A percentile compares a stretch with the other conserved stretches of the same genome.
phyloP scores from a whole-genome alignment of 1,140 invertebrate species.

The Pseudomyrmex dendroicus region DNA sequence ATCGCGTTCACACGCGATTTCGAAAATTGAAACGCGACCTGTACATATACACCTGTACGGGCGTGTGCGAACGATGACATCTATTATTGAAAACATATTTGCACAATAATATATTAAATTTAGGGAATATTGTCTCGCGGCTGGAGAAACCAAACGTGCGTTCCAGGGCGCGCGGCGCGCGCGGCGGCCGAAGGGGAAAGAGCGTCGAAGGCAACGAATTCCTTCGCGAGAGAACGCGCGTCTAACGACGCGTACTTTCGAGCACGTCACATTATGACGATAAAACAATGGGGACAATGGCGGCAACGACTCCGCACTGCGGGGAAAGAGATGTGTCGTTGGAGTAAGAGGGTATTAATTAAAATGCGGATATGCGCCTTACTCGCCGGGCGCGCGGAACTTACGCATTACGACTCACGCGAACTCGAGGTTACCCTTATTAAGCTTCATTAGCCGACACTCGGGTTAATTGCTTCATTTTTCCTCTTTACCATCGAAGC shows the following conservation, averaged over 20 bases:
- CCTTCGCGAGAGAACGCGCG: conserved; percentile 1
- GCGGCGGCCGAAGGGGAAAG: neutral
- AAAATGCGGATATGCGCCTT: conserved; percentile 37
- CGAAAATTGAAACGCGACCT: neutral
- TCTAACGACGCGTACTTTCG: conserved; percentile 42
- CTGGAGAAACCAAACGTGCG: neutral
- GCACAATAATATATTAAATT: conserved; percentile 28
- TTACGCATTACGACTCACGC: conserved; percentile 35
- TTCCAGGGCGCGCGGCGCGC: neutral
- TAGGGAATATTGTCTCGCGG: conserved; percentile 1
- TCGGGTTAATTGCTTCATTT: conserved; percentile 64
- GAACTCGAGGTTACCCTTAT: conserved; percentile 54
- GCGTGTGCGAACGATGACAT: neutral
- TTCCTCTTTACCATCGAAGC: conserved; percentile 44
- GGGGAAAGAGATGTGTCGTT: conserved; percentile 36
- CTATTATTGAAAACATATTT: neutral
- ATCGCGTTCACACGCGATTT: neutral
- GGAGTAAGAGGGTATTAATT: conserved; percentile 60
- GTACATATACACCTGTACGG: neutral
- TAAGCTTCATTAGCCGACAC: conserved; percentile 63
- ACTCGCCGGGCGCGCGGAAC: neutral
- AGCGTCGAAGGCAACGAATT: neutral
- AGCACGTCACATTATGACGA: conserved; percentile 42
- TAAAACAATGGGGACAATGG: conserved; percentile 56
- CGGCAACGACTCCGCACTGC: neutral